phyloP scores from a whole-genome alignment of 1,140 invertebrate species.

The Lepidotrigona ventralis region DNA sequence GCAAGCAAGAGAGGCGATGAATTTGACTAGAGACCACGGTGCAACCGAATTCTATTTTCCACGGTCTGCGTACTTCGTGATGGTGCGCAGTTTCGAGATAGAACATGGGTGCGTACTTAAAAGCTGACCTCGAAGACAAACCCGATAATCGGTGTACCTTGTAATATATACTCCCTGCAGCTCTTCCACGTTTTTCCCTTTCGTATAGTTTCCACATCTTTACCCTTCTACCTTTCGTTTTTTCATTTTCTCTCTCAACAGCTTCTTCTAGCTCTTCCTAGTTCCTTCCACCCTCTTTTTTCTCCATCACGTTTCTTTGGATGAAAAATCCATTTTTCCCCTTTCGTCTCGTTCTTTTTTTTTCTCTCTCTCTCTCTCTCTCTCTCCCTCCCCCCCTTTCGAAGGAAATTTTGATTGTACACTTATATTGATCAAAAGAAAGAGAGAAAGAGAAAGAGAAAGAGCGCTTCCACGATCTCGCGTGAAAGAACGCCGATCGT shows the following conservation, averaged over 20 bases:
- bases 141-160: conserved; percentile 36
- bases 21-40: conserved; percentile 28
- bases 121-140: conserved; percentile 27
- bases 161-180: background rate
- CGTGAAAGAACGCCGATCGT: background rate
- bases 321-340: background rate
- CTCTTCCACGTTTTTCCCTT: background rate
- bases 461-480: background rate
- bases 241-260: background rate
- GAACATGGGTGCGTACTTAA: conserved; percentile 45
- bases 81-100: conserved; percentile 32
- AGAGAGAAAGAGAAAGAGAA: background rate
- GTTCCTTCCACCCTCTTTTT: background rate
- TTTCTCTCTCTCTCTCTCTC: background rate
- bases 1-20: background rate
- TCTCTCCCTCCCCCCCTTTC: background rate
- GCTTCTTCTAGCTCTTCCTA: background rate
- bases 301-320: background rate
- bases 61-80: conserved; percentile 8
- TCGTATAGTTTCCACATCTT: background rate
- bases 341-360: conserved; percentile 12
- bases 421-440: background rate
- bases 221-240: background rate
- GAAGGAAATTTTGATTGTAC: background rate
- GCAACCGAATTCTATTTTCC: conserved; percentile 34